A percentile compares a stretch with the other conserved stretches of the same genome.
phyloP scores from a whole-genome alignment of 2,113 vertebrate genomes.

The Python bivittatus region DNA sequence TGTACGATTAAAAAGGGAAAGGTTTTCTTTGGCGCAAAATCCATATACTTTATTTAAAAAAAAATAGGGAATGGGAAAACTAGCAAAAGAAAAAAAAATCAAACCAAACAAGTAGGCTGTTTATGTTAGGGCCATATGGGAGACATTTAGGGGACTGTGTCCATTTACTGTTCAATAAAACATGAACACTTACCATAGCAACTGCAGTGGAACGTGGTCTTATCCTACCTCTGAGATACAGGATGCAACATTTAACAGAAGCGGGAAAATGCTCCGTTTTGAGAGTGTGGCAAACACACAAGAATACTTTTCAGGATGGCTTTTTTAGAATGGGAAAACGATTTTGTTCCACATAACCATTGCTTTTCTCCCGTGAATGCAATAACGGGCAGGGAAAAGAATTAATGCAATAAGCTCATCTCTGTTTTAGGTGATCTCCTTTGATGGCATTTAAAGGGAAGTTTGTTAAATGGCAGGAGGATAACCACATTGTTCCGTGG shows the following conservation, averaged over 20 bases:
- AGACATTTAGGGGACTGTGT: slow-evolving; percentile 58
- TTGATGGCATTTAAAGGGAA: slow-evolving; percentile 30
- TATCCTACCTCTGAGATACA: slow-evolving; percentile 37
- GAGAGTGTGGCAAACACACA: slow-evolving; percentile 47
- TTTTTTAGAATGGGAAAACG: slow-evolving; percentile 42
- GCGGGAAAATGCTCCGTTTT: slow-evolving; percentile 27
- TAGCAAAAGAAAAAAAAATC: background rate
- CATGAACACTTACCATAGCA: slow-evolving; percentile 71
- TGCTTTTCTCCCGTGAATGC: slow-evolving; percentile 40
- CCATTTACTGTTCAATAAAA: slow-evolving; percentile 71
- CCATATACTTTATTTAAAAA: background rate
- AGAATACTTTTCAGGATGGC: slow-evolving; percentile 38
- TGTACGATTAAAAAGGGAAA: background rate
- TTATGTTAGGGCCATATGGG: slow-evolving; percentile 44
- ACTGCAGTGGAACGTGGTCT: slow-evolving; percentile 43
- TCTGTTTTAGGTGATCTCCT: slow-evolving; percentile 21
- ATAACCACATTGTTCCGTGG: background rate
- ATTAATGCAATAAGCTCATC: slow-evolving; percentile 33
- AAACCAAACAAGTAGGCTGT: background rate
- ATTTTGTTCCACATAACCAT: slow-evolving; percentile 47
- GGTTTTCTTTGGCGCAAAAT: slow-evolving; percentile 20
- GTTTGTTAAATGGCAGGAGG: background rate
- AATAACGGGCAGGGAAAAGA: slow-evolving; percentile 43
- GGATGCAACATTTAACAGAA: slow-evolving; percentile 53
- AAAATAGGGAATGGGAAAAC: slow-evolving; percentile 1